A percentile compares a stretch with the other conserved stretches of the same genome.
Conservation (phyloP, 2,888 invertebrate genomes). For the Pristionchus exspectatus region DNA sequence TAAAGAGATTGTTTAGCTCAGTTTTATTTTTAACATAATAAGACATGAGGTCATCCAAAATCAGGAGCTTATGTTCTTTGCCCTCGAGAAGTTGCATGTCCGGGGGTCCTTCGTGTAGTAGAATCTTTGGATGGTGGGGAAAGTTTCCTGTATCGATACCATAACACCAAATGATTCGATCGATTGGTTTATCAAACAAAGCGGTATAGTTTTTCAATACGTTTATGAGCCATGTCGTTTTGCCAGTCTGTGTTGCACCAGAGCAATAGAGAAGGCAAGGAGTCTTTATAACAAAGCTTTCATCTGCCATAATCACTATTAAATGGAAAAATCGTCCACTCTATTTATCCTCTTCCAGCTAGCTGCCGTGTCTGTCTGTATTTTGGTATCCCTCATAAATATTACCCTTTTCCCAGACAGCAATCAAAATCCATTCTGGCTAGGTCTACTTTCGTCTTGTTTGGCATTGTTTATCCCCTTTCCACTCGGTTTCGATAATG, state of each 20-base stretch:
- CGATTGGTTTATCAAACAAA: not conserved
- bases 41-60: no score
- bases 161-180: not conserved
- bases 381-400: not conserved
- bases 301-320: not conserved
- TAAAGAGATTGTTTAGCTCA: not conserved
- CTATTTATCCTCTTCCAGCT: constrained; percentile 11
- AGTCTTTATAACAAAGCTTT: constrained; percentile 12
- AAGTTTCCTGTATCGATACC: not conserved
- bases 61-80: no score
- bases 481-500: not conserved
- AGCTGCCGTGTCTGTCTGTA: not conserved
- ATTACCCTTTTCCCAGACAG: not conserved
- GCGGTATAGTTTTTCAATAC: not conserved
- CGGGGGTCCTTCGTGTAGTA: not conserved
- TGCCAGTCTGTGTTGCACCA: not conserved
- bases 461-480: not conserved
- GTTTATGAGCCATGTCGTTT: not conserved
- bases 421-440: not conserved
- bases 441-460: not conserved
- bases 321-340: not conserved
- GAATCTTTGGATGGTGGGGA: not conserved
- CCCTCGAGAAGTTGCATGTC: no score
- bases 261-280: constrained; percentile 11
- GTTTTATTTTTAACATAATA: no score